Base-by-base conservation (phyloP, 2,888 invertebrate species). In the Lamproptera curius region DNA sequence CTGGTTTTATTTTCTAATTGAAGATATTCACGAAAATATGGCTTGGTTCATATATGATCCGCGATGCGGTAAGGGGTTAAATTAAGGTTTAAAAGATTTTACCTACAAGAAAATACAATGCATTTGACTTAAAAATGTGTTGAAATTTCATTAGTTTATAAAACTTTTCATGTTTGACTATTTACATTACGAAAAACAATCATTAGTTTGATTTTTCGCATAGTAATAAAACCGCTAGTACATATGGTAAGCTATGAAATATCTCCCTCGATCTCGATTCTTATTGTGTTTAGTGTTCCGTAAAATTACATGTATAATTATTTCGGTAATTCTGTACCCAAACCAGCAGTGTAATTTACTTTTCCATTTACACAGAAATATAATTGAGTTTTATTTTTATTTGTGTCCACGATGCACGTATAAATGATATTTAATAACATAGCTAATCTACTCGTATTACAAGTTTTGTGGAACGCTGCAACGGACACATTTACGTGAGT, bases 351-450 rank as follows among this genome's bases (percentile, higher is more conserved):
- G 28, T 28, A 28, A 28, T 28, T 10, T 31, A 11, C 13, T 31
- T 31, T n/a, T 31, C 4, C 9, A 31, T 31, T 28, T 23, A 6
- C 28, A 2, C 28, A 28, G 8, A 5, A 10, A 28, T 23, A 23
- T 23, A 23, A 4, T 8, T 8, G 23, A 23, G 23, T 23, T 6
- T 23, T 28, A 28, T 11, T 52, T 56, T 33, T 36, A 17, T 41
- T 23, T 44, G 40, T 14, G 53, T 52, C 1, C 2, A n/a, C 3
- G 4, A n/a, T 56, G 54, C 54, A 51, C 57, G 53, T 50, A 42
- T 37, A 20, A 41, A 36, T 36, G 35, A 36, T 31, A 48, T 50
- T 43, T 48, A 40, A 43, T 46, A 20, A 41, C 37, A 17, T 23
- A 36, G 38, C 41, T 43, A 48, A 40, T 41, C 45, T 50, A 45